Evolutionary conservation across 1,140 invertebrate genomes (phyloP).

Genomic region (Ericerus pela): DNA sequence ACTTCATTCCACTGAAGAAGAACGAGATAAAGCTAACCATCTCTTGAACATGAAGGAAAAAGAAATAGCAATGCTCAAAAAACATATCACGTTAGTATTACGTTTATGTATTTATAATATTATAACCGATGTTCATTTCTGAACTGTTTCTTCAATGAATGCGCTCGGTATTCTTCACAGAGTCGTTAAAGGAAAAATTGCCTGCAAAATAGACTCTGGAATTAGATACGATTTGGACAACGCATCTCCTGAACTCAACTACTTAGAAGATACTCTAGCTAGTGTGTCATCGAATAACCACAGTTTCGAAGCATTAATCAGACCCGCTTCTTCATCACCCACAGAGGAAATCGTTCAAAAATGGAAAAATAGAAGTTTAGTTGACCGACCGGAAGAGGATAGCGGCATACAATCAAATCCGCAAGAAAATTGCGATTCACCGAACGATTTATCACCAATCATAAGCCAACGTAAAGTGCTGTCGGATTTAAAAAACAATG

Average conservation of each 20-base stretch:
- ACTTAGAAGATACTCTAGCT: constrained; percentile 3
- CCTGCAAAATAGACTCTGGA: not conserved
- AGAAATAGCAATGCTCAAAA: constrained; percentile 1
- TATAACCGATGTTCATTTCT: too few species aligned
- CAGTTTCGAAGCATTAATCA: not conserved
- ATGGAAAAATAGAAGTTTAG: not conserved
- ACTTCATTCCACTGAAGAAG: not conserved
- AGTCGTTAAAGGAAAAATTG: not conserved
- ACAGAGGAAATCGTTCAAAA: not conserved
- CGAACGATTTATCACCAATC: not conserved
- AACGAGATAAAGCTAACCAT: not conserved
- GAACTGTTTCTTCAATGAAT: too few species aligned
- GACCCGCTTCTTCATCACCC: not conserved
- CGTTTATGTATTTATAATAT: not conserved
- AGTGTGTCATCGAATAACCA: not conserved
- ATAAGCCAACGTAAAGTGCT: constrained; percentile 1
- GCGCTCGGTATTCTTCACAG: too few species aligned
- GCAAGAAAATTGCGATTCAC: not conserved
- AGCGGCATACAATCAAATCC: constrained; percentile 1
- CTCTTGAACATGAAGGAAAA: not conserved
- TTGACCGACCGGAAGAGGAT: not conserved
- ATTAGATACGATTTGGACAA: not conserved
- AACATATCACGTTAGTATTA: not conserved
- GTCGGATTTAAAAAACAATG: not conserved
- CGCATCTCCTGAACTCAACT: not conserved